phyloP scores from a whole-genome alignment of 1,140 invertebrate species.

The Drosophila willistoni region DNA sequence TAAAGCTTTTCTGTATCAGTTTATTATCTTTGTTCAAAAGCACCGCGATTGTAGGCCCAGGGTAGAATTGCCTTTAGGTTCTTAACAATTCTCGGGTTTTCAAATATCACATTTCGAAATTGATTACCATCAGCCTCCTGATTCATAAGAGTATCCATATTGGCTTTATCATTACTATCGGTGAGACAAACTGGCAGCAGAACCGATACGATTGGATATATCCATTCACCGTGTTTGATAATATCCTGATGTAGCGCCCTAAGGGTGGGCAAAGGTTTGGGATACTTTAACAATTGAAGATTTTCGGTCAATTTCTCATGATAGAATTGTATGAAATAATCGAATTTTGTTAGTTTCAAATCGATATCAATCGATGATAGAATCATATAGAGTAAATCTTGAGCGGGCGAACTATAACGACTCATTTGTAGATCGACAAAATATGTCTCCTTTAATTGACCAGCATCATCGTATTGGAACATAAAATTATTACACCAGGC shows the following conservation, averaged over 20 bases:
- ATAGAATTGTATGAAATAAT: constrained; percentile 65
- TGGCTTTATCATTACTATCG: constrained; percentile 56
- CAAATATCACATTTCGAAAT: constrained; percentile 50
- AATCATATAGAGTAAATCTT: constrained; percentile 66
- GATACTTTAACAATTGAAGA: constrained; percentile 56
- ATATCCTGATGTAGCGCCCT: constrained; percentile 51
- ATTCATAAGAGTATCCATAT: constrained; percentile 61
- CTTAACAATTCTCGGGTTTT: constrained; percentile 36
- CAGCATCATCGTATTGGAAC: constrained; percentile 75
- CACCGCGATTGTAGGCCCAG: constrained; percentile 65
- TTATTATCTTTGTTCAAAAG: constrained; percentile 49
- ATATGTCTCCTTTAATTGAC: constrained; percentile 46
- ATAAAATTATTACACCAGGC: constrained; percentile 83
- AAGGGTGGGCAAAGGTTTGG: constrained; percentile 48
- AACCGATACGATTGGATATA: constrained; percentile 42
- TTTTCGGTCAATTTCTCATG: constrained; percentile 59
- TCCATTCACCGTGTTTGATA: constrained; percentile 59
- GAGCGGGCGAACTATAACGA: constrained; percentile 64
- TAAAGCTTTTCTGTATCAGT: constrained; percentile 15
- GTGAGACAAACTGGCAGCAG: constrained; percentile 57
- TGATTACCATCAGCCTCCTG: constrained; percentile 40
- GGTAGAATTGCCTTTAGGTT: constrained; percentile 55
- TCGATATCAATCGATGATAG: constrained; percentile 61
- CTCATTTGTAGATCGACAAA: constrained; percentile 76
- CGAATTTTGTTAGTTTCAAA: constrained; percentile 61